Conservation (phyloP, 2,888 invertebrate species). For the Philereme vetulata region DNA sequence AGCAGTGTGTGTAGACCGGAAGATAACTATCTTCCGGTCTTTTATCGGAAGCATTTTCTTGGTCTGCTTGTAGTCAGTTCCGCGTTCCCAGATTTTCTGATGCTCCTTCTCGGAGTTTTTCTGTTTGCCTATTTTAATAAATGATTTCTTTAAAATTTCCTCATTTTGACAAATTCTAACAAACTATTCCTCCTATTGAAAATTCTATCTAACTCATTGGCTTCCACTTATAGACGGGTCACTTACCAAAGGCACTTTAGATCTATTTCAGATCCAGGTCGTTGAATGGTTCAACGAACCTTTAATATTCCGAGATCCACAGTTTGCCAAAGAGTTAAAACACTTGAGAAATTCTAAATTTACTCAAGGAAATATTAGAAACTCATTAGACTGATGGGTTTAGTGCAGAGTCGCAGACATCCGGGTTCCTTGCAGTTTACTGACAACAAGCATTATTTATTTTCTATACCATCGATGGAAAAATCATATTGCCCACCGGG, state of each 20-base stretch:
- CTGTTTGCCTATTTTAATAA: too few relatives aligned
- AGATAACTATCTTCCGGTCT: too few relatives aligned
- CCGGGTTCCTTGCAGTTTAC: neutral
- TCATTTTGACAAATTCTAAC: neutral
- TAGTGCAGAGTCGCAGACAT: constrained; percentile 5
- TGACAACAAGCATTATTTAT: too few relatives aligned
- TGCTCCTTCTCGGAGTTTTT: too few relatives aligned
- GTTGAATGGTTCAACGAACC: constrained; percentile 23
- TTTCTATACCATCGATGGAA: too few relatives aligned
- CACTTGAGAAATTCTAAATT: constrained; percentile 21
- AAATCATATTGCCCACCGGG: too few relatives aligned
- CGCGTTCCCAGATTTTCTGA: too few relatives aligned
- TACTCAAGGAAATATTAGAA: constrained; percentile 21
- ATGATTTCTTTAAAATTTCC: too few relatives aligned
- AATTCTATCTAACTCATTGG: constrained; percentile 19
- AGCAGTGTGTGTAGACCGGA: too few relatives aligned
- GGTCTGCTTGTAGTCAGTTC: too few relatives aligned
- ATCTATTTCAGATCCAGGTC: constrained; percentile 31
- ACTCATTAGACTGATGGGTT: constrained; percentile 12
- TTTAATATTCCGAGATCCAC: constrained; percentile 20
- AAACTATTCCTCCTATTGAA: constrained; percentile 1
- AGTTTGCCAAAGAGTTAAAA: constrained; percentile 16
- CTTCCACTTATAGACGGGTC: constrained; percentile 27
- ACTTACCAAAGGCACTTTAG: constrained; percentile 24
- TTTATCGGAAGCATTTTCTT: too few relatives aligned